Percentiles rank a stretch among this genome's conserved stretches.
phyloP scores from a whole-genome alignment of 2,888 invertebrate genomes.

The Hirudinaria manillensis region DNA sequence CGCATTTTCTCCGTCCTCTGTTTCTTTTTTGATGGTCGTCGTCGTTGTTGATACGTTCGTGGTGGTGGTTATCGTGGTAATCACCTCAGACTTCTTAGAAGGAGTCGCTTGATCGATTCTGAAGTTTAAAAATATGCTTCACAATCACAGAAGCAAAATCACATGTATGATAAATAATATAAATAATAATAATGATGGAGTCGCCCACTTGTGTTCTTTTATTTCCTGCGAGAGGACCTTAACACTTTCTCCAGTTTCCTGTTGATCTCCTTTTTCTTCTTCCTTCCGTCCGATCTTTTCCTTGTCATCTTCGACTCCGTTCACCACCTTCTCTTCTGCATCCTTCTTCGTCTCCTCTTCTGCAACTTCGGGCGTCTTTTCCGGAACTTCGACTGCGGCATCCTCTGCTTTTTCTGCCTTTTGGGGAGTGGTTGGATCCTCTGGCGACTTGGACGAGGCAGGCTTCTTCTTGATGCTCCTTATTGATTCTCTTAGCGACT shows the following conservation, averaged over 20 bases:
- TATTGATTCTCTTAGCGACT: constrained; percentile 91
- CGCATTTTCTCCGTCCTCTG: not conserved
- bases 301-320: not conserved
- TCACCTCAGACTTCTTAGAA: constrained; percentile 24
- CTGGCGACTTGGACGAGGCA: not conserved
- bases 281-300: constrained; percentile 4
- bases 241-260: not conserved
- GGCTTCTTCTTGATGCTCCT: constrained; percentile 55
- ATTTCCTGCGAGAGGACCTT: constrained; percentile 24
- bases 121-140: too few relatives aligned
- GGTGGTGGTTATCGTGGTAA: constrained; percentile 19
- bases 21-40: constrained; percentile 25
- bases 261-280: not conserved
- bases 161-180: too few relatives aligned
- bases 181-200: not conserved
- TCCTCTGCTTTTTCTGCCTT: constrained; percentile 14
- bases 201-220: constrained; percentile 26
- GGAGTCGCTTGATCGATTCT: constrained; percentile 25
- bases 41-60: not conserved
- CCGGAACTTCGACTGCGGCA: constrained; percentile 3
- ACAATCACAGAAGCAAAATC: not conserved
- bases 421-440: not conserved
- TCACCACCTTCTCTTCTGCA: not conserved
- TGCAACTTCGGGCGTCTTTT: not conserved
- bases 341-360: not conserved